Conservation (phyloP, 2,113 vertebrate genomes). For the Cynopterus brachyotis region DNA sequence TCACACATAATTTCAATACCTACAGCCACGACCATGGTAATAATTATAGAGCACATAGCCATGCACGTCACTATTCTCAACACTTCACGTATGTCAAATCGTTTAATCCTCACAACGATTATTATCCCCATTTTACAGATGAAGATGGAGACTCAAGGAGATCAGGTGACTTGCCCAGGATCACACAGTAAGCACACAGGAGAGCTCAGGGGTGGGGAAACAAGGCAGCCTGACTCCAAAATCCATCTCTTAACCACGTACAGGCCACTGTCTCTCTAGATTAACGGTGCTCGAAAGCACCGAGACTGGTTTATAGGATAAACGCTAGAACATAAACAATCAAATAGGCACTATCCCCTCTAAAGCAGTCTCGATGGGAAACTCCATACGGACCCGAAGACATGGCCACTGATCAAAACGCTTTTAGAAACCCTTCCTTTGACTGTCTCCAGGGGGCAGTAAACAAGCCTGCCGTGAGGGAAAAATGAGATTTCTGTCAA, state of each 20-base stretch:
- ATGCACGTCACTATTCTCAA: background rate
- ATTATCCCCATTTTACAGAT: conserved; percentile 10
- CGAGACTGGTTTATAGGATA: background rate
- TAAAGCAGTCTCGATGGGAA: conserved; percentile 10
- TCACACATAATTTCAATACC: background rate
- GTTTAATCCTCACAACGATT: background rate
- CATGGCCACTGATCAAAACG: background rate
- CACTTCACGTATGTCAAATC: background rate
- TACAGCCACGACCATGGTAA: background rate
- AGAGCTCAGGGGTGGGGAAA: no score
- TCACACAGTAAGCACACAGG: background rate
- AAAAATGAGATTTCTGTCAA: conserved; percentile 30
- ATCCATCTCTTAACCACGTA: background rate
- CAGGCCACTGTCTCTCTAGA: background rate
- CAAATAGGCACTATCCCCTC: background rate
- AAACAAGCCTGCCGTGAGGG: background rate
- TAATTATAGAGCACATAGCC: background rate
- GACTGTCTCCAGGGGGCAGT: conserved; percentile 1
- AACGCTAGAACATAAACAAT: conserved; percentile 7
- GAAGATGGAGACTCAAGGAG: background rate
- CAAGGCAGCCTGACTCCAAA: background rate
- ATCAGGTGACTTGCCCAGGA: background rate
- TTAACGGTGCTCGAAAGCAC: background rate
- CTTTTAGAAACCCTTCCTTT: conserved; percentile 46
- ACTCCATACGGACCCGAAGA: conserved; percentile 18